A percentile compares a stretch with the other conserved stretches of the same genome.
Conservation (phyloP, 1,140 invertebrate genomes). For the Caenorhabditis latens region DNA sequence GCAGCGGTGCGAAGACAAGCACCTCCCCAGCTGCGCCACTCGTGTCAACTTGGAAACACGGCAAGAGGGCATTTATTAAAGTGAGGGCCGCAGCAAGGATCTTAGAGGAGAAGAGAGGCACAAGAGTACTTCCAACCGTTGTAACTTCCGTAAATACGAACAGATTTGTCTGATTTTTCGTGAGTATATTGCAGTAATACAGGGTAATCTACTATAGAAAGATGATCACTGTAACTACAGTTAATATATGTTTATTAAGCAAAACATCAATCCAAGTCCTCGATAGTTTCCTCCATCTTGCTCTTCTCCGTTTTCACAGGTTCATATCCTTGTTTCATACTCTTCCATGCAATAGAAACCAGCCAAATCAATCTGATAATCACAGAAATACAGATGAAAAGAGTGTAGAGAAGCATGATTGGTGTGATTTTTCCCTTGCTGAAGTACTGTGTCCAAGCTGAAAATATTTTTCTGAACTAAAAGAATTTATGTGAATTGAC, state of each 20-base stretch:
- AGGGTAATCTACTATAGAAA: too few relatives aligned
- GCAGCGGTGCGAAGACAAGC: neutral
- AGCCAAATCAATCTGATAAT: constrained; percentile 13
- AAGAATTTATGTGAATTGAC: neutral
- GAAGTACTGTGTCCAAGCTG: neutral
- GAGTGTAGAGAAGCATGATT: constrained; percentile 18
- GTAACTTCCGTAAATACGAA: neutral
- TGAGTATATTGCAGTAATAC: neutral
- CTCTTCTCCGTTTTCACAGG: neutral
- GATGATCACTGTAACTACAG: neutral
- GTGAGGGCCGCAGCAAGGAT: neutral
- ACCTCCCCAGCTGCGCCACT: neutral
- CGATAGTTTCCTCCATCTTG: neutral
- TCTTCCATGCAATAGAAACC: neutral
- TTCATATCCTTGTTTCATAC: constrained; percentile 29
- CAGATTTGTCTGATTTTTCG: too few relatives aligned
- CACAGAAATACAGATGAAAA: constrained; percentile 25
- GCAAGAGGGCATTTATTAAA: neutral
- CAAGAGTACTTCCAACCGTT: neutral
- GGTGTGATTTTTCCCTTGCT: neutral
- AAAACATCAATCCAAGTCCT: neutral
- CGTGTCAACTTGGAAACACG: neutral
- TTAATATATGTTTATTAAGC: neutral
- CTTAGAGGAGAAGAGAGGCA: neutral
- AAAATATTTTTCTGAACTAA: neutral